Base-by-base conservation (phyloP, 2,113 vertebrate genomes). In the Xenopus borealis region DNA sequence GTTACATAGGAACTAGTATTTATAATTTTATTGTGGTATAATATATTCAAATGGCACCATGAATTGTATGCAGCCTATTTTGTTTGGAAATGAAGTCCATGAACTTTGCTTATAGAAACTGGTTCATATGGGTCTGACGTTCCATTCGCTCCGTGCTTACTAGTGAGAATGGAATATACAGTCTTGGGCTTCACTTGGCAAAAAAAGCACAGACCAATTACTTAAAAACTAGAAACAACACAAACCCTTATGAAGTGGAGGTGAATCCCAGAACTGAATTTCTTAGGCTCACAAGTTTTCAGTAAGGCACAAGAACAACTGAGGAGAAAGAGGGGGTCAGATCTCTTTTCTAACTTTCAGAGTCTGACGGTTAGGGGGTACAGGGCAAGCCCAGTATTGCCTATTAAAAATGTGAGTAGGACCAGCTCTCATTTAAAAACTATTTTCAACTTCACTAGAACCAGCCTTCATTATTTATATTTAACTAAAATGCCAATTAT, bases 241-340 rank as follows among this genome's bases (percentile, higher is more conserved):
- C 33, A 40, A 9, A 40, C 33, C 33, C 33, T 40, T 40, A 40
- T 40, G 33, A 40, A 40, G 53, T n/a, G 53, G 17, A 55, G 14
- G 77, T 76, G 79, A 66, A 72, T 12, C 53, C 72, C 18, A 79
- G 17, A 81, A 79, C 69, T 55, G 11, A 83, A 72, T 80, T 72
- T 85, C 66, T 82, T 72, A 50, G 47, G 47, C 53, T 55, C 17
- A 55, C 17, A 18, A 16, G 1, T 9, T 53, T 55, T 55, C 17
- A 55, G 3, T 55, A 55, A 55, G 53, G 53, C 53, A 55, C 53
- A 55, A 50, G 14, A 55, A 55, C 53, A 55, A 16, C 53, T 55
- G 72, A 67, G 33, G 33, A 40, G 33, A 40, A 40, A 40, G 6
- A 40, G 33, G 33, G 30, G 33, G 33, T 27, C 0, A 7, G 55